Evolutionary conservation across 2,113 vertebrate genomes (phyloP).

Genomic region (Ammodytes marinus): DNA sequence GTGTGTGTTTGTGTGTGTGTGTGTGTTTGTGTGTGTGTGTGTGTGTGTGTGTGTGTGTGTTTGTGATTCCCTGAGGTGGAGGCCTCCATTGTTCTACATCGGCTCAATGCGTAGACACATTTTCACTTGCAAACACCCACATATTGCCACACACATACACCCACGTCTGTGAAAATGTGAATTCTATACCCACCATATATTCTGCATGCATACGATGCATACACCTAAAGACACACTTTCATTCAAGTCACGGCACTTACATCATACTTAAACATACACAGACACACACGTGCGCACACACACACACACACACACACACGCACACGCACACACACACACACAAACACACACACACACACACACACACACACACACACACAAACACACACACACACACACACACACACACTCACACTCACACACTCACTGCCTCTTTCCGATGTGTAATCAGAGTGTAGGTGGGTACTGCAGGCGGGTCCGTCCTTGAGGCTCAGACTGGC

Average conservation of each 20-base stretch:
- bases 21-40: slow-evolving; percentile 11
- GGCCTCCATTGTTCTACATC: slow-evolving; percentile 52
- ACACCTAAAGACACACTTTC: slow-evolving; percentile 41
- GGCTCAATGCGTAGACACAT: slow-evolving; percentile 28
- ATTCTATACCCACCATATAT: slow-evolving; percentile 41
- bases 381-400: not conserved
- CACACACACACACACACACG: slow-evolving; percentile 25
- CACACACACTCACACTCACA: slow-evolving; percentile 5
- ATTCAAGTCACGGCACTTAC: slow-evolving; percentile 44
- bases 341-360: slow-evolving; percentile 11
- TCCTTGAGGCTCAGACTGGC: slow-evolving; percentile 77
- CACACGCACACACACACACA: not conserved
- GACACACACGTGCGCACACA: slow-evolving; percentile 24
- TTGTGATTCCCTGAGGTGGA: slow-evolving; percentile 52
- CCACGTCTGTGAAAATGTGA: slow-evolving; percentile 1
- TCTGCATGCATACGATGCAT: slow-evolving; percentile 47
- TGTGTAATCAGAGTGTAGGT: slow-evolving; percentile 49
- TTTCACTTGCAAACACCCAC: slow-evolving; percentile 3
- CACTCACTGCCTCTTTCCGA: slow-evolving; percentile 28
- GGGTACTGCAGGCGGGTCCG: slow-evolving; percentile 56
- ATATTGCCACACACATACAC: slow-evolving; percentile 24
- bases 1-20: slow-evolving; percentile 29
- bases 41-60: not conserved
- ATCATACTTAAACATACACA: slow-evolving; percentile 30
- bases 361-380: slow-evolving; percentile 24